Evolutionary conservation across 2,797 vertebrate species (phyloP).

Genomic region (Galago senegalensis): DNA sequence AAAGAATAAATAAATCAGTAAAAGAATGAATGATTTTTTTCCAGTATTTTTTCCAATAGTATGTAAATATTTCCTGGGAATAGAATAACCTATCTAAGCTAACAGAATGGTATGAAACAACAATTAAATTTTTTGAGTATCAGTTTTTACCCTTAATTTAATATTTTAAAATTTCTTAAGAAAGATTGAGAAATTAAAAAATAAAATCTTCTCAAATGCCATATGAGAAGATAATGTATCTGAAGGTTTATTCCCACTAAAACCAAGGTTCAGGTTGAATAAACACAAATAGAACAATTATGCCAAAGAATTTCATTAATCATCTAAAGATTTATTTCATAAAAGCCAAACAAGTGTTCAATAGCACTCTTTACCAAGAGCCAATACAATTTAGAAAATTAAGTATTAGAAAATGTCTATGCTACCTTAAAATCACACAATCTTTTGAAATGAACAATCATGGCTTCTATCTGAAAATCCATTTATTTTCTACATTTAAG

Average conservation of each 20-base stretch:
- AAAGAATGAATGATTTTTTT: slow-evolving; percentile 52
- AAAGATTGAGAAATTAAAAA: neutral
- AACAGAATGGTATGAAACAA: slow-evolving; percentile 25
- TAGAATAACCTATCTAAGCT: neutral
- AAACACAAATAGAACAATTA: slow-evolving; percentile 39
- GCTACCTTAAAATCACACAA: neutral
- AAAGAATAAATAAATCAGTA: slow-evolving; percentile 21
- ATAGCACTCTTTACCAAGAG: slow-evolving; percentile 10
- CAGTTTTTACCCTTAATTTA: slow-evolving; percentile 47
- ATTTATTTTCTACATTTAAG: neutral
- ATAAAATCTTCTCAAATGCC: neutral
- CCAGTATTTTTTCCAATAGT: neutral
- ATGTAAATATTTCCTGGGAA: slow-evolving; percentile 7
- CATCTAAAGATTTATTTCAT: slow-evolving; percentile 18
- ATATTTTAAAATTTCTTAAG: slow-evolving; percentile 33
- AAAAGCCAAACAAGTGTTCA: slow-evolving; percentile 4
- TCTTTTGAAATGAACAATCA: neutral
- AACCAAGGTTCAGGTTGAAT: neutral
- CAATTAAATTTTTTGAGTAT: slow-evolving; percentile 42
- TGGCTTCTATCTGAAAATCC: slow-evolving; percentile 25
- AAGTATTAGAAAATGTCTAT: slow-evolving; percentile 17
- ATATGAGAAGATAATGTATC: slow-evolving; percentile 10
- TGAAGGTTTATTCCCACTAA: slow-evolving; percentile 31
- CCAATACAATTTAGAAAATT: slow-evolving; percentile 20
- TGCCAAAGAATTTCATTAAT: slow-evolving; percentile 30